Conservation (phyloP, 2,888 invertebrate genomes). For the Drosophila neonasuta region DNA sequence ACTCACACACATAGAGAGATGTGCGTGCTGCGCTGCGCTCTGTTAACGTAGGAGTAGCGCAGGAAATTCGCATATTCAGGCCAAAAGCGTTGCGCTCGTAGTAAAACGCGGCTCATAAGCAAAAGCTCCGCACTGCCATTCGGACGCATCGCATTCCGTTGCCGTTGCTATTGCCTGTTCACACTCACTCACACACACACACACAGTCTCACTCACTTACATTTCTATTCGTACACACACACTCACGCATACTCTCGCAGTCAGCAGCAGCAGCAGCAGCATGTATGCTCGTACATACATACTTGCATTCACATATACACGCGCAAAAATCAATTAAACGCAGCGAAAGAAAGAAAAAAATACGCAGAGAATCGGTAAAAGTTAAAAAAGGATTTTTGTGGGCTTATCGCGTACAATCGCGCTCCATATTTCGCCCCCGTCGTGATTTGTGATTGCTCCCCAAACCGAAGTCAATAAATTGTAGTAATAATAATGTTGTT, state of each 20-base stretch:
- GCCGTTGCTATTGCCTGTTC: constrained; percentile 75
- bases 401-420: constrained; percentile 19
- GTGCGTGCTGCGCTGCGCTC: constrained; percentile 44
- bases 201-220: neutral
- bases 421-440: constrained; percentile 13
- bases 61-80: constrained; percentile 75
- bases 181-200: constrained; percentile 30
- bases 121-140: constrained; percentile 77
- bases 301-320: constrained; percentile 58
- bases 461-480: neutral
- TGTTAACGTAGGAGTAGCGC: constrained; percentile 63
- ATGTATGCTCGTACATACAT: constrained; percentile 29
- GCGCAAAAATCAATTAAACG: constrained; percentile 71
- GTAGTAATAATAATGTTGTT: constrained; percentile 52
- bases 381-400: constrained; percentile 18
- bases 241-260: constrained; percentile 38
- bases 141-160: constrained; percentile 79
- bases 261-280: constrained; percentile 22
- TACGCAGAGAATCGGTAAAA: constrained; percentile 36
- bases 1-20: constrained; percentile 13
- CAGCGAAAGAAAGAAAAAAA: constrained; percentile 36
- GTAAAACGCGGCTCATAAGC: constrained; percentile 69
- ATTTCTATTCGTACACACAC: constrained; percentile 32
- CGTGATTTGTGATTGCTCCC: constrained; percentile 2
- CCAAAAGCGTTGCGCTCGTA: constrained; percentile 63